Evolutionary conservation across 1,140 invertebrate species (phyloP).

Genomic region (Holcopasites calliopsidis): DNA sequence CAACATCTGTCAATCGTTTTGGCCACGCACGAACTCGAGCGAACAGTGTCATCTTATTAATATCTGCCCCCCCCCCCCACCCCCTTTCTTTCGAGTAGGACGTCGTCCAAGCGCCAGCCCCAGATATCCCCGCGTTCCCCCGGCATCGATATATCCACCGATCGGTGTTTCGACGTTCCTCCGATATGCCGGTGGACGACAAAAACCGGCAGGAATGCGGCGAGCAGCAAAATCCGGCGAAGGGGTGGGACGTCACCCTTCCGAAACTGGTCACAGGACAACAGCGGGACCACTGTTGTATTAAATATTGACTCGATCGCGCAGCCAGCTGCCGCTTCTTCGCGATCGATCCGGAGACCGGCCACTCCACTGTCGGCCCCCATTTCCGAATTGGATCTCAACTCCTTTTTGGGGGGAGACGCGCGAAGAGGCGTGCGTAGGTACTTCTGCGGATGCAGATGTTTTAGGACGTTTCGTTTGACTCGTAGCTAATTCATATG

Average conservation of each 20-base stretch:
- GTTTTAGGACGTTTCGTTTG: background rate
- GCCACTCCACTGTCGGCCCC: background rate
- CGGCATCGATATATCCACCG: conserved; percentile 18
- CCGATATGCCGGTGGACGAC: conserved; percentile 58
- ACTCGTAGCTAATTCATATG: background rate
- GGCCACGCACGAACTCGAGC: conserved; percentile 27
- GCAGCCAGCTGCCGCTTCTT: conserved; percentile 71
- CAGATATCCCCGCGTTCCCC: conserved; percentile 6
- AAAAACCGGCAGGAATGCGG: conserved; percentile 75
- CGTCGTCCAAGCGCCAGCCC: conserved; percentile 44
- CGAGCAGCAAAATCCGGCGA: conserved; percentile 41
- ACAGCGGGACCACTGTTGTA: conserved; percentile 66
- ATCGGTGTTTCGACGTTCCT: conserved; percentile 62
- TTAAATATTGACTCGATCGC: conserved; percentile 73
- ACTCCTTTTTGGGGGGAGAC: conserved; percentile 7
- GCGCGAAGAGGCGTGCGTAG: background rate
- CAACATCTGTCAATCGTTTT: conserved; percentile 57
- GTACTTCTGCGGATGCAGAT: background rate
- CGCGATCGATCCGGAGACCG: conserved; percentile 36
- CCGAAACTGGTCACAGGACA: conserved; percentile 63
- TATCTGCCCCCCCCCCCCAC: conserved; percentile 58
- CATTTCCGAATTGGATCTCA: background rate
- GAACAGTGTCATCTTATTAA: conserved; percentile 67
- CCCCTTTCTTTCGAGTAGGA: conserved; percentile 1
- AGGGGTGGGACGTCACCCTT: conserved; percentile 70